Evolutionary conservation across 2,113 vertebrate genomes (phyloP).

Genomic region (Carollia perspicillata): DNA sequence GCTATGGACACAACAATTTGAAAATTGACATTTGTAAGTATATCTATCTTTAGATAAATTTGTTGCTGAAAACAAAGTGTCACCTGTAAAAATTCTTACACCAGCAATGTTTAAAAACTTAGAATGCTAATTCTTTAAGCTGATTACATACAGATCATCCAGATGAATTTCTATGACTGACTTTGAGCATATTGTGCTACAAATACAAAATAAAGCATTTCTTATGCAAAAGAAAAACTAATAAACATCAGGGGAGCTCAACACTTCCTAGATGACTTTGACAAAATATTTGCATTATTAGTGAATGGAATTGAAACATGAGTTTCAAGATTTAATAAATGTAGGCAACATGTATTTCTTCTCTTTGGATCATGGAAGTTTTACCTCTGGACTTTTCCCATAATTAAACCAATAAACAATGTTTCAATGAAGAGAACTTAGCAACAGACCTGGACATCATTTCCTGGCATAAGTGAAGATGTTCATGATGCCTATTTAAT

Average conservation of each 20-base stretch:
- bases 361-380: not conserved
- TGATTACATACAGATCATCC: not conserved
- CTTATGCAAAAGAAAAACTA: not conserved
- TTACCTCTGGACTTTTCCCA: slow-evolving; percentile 17
- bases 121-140: not conserved
- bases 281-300: not conserved
- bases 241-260: not conserved
- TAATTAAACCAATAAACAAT: not conserved
- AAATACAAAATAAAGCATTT: not conserved
- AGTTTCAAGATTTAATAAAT: slow-evolving; percentile 13
- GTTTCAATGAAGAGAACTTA: not conserved
- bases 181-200: not conserved
- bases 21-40: not conserved
- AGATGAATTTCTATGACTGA: not conserved
- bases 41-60: not conserved
- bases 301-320: not conserved
- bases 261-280: not conserved
- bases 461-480: not conserved
- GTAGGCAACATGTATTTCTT: not conserved
- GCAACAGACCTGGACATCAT: not conserved
- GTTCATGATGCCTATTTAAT: not conserved
- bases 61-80: not conserved
- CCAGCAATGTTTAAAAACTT: not conserved
- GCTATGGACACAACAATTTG: not conserved
- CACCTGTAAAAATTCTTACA: not conserved